Percentiles rank a stretch among this genome's conserved stretches.
phyloP scores from a whole-genome alignment of 2,797 vertebrate species.

The Sorex maritimensis region DNA sequence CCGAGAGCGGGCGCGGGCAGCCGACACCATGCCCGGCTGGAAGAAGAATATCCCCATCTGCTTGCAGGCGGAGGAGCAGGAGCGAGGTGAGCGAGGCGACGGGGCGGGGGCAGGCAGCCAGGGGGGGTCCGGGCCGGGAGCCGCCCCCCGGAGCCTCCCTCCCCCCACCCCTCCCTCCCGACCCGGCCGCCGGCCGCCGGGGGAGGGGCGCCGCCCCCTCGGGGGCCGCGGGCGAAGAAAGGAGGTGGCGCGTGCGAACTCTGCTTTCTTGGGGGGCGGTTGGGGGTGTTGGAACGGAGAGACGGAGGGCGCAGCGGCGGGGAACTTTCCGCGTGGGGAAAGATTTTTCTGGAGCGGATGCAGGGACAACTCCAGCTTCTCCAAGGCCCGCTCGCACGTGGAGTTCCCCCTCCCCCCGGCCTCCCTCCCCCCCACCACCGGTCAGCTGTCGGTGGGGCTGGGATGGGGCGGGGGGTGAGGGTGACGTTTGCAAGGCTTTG shows the following conservation, averaged over 20 bases:
- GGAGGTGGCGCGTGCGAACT: slow-evolving; percentile 55
- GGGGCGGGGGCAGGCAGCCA: slow-evolving; percentile 39
- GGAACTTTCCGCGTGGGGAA: slow-evolving; percentile 81
- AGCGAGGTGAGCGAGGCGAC: slow-evolving; percentile 93
- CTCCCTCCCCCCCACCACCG: too few species aligned
- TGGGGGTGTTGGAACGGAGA: accelerated
- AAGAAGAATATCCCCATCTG: slow-evolving; percentile 99
- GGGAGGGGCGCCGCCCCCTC: slow-evolving; percentile 78
- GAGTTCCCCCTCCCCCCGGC: not conserved
- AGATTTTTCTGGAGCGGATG: not conserved
- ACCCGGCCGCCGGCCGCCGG: slow-evolving; percentile 52
- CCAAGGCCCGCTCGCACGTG: slow-evolving; percentile 62
- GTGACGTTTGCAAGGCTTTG: slow-evolving; percentile 43
- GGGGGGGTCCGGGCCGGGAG: slow-evolving; percentile 48
- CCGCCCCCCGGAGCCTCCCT: slow-evolving; percentile 40
- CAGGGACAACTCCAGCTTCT: slow-evolving; percentile 29
- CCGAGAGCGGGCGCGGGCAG: slow-evolving; percentile 65
- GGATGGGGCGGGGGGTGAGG: slow-evolving; percentile 1
- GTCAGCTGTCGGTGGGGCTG: not conserved
- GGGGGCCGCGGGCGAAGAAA: not conserved
- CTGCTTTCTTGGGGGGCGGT: not conserved
- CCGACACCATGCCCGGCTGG: slow-evolving; percentile 97
- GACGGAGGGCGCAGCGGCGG: not conserved
- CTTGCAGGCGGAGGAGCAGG: slow-evolving; percentile 97
- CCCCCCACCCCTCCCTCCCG: slow-evolving; percentile 13